A percentile compares a stretch with the other conserved stretches of the same genome.
These are phyloP conservation scores for Desmodus rotundus DNA, from an alignment of 2,113 vertebrate species.

Conservation along the genomic window DNA sequence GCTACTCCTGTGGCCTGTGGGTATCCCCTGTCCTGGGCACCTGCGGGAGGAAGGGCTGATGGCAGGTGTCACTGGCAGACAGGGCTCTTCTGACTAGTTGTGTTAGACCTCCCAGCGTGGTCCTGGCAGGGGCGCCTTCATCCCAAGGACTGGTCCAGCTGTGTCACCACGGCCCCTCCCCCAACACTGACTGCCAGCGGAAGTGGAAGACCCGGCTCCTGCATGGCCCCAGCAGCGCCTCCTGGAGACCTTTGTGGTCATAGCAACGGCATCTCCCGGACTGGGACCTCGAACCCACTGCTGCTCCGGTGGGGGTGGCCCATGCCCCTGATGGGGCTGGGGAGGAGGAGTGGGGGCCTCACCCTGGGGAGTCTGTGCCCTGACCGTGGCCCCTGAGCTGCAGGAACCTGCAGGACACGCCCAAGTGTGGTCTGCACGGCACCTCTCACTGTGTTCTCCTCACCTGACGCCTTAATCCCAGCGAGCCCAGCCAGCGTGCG, in stretches of 20 bases:
- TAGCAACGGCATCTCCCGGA: background rate
- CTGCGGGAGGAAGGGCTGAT: background rate
- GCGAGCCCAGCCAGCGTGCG: constrained; percentile 57
- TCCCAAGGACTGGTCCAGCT: background rate
- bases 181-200: background rate
- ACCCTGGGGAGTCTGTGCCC: background rate
- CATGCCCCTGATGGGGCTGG: background rate
- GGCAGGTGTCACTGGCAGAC: background rate
- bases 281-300: background rate
- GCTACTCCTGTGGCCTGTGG: background rate
- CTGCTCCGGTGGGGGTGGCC: background rate
- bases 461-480: constrained; percentile 84
- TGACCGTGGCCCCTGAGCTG: too few species aligned
- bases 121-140: background rate
- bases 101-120: background rate
- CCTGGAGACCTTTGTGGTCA: background rate
- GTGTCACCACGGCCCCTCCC: background rate
- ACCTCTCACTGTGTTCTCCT: constrained; percentile 75
- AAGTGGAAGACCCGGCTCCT: background rate
- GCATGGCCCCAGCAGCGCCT: background rate
- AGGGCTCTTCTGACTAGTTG: background rate
- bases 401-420: rapidly evolving
- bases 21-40: background rate
- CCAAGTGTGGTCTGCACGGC: constrained; percentile 21
- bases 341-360: background rate